phyloP scores from a whole-genome alignment of 1,140 invertebrate species.

The Aradophagus sp. region DNA sequence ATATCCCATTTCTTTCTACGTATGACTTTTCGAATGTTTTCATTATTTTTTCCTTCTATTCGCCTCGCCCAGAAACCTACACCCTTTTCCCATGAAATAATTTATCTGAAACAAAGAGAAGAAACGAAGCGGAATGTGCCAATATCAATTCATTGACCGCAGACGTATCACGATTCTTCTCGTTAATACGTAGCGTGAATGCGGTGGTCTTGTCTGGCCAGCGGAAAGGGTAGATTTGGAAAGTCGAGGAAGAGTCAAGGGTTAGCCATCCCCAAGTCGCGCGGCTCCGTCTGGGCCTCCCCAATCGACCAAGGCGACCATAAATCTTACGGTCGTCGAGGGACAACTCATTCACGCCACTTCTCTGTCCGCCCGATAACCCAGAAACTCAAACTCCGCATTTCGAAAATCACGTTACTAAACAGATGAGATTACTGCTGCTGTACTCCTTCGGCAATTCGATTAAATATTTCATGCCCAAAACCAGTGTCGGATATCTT shows the following conservation, averaged over 20 bases:
- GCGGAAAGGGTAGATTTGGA: conserved; percentile 45
- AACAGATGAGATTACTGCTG: conserved; percentile 37
- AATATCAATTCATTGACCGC: conserved; percentile 38
- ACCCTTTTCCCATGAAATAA: too few species aligned
- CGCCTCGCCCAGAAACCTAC: too few species aligned
- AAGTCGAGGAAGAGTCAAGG: conserved; percentile 68
- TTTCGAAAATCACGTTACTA: conserved; percentile 51
- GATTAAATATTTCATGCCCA: conserved; percentile 33
- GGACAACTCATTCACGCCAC: conserved; percentile 73
- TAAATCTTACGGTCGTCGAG: conserved; percentile 73
- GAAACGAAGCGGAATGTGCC: conserved; percentile 16
- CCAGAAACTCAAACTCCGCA: conserved; percentile 50
- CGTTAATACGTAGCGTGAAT: conserved; percentile 45
- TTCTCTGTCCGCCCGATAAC: conserved; percentile 68
- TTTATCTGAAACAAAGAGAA: too few species aligned
- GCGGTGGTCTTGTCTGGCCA: conserved; percentile 27
- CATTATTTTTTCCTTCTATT: too few species aligned
- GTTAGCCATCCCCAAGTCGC: conserved; percentile 60
- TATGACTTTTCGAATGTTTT: too few species aligned
- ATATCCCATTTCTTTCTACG: too few species aligned
- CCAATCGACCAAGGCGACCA: conserved; percentile 62
- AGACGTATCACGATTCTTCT: conserved; percentile 45
- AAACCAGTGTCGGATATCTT: conserved; percentile 40
- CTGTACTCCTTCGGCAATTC: conserved; percentile 19
- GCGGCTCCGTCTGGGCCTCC: conserved; percentile 39